Evolutionary conservation across 2,797 vertebrate genomes (phyloP).

Genomic region (Coreius guichenoti): DNA sequence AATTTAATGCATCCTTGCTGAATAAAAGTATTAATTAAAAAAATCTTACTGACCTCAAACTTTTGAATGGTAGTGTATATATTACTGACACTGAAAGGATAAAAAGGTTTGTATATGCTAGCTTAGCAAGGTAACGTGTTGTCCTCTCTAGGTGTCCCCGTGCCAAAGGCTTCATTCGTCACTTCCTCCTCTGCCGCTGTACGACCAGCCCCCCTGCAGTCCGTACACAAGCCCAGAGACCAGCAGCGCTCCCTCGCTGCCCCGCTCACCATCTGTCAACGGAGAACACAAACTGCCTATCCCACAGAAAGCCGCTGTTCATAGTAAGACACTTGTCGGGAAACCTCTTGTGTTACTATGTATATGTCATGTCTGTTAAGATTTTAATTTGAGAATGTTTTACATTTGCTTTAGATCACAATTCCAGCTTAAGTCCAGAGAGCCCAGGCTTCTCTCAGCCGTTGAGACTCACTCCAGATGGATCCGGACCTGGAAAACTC

Average conservation of each 20-base stretch:
- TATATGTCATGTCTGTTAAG: not conserved
- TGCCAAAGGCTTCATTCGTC: conserved; percentile 83
- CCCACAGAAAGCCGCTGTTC: conserved; percentile 69
- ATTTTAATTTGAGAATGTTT: conserved; percentile 2
- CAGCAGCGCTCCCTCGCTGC: conserved; percentile 85
- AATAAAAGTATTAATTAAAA: not conserved
- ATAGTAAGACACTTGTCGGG: conserved; percentile 71
- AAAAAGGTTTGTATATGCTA: not conserved
- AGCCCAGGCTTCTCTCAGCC: conserved; percentile 88
- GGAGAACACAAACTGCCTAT: conserved; percentile 82
- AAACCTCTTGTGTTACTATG: not conserved
- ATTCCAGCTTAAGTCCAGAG: conserved; percentile 84
- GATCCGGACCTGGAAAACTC: conserved; percentile 86
- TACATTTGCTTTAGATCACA: conserved; percentile 80
- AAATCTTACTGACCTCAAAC: not conserved
- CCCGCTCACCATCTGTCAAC: conserved; percentile 88
- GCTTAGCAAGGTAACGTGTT: not conserved
- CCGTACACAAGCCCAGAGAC: conserved; percentile 90
- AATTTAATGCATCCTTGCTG: not conserved
- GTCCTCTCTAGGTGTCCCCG: conserved; percentile 82
- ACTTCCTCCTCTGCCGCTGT: conserved; percentile 89
- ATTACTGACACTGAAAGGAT: not conserved
- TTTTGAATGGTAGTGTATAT: not conserved
- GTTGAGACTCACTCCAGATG: conserved; percentile 82
- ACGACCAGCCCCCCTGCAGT: conserved; percentile 91